These are phyloP conservation scores for Neoniphon sammara DNA, from an alignment of 2,797 vertebrate genomes.

Conservation along the genomic window DNA sequence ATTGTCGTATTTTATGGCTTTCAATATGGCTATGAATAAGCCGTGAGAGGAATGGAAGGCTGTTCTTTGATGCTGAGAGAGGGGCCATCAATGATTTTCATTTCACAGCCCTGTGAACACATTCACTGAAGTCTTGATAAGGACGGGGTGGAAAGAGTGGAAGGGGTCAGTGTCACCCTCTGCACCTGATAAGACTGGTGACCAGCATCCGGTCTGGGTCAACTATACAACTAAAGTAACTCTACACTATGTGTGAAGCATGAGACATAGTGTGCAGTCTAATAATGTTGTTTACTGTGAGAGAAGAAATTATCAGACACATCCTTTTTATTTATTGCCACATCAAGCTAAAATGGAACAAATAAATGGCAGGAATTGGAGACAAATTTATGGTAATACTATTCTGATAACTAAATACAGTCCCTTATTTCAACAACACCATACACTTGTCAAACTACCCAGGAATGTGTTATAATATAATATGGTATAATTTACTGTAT, in stretches of 20 bases:
- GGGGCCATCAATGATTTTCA: slow-evolving; percentile 77
- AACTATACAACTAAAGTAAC: background rate
- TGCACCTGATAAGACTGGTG: slow-evolving; percentile 38
- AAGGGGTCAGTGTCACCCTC: slow-evolving; percentile 54
- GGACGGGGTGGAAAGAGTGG: slow-evolving; percentile 34
- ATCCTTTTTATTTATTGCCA: too few relatives aligned
- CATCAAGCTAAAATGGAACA: too few relatives aligned
- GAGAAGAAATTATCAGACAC: too few relatives aligned
- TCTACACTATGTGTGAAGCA: background rate
- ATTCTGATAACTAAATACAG: too few relatives aligned
- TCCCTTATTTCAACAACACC: too few relatives aligned
- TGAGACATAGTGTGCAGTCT: background rate
- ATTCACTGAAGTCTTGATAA: slow-evolving; percentile 70
- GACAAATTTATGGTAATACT: too few relatives aligned
- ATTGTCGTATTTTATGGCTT: slow-evolving; percentile 78
- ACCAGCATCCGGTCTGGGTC: slow-evolving; percentile 30
- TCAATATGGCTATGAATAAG: slow-evolving; percentile 72
- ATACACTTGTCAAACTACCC: too few relatives aligned
- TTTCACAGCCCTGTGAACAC: slow-evolving; percentile 80
- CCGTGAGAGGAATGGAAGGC: slow-evolving; percentile 57
- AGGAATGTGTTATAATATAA: too few relatives aligned
- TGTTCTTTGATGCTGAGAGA: slow-evolving; percentile 64
- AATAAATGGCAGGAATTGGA: too few relatives aligned
- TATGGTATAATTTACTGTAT: too few relatives aligned
- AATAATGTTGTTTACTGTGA: too few relatives aligned